Conservation (phyloP, 2,888 invertebrate species). For the Tricholauxania praeusta region DNA sequence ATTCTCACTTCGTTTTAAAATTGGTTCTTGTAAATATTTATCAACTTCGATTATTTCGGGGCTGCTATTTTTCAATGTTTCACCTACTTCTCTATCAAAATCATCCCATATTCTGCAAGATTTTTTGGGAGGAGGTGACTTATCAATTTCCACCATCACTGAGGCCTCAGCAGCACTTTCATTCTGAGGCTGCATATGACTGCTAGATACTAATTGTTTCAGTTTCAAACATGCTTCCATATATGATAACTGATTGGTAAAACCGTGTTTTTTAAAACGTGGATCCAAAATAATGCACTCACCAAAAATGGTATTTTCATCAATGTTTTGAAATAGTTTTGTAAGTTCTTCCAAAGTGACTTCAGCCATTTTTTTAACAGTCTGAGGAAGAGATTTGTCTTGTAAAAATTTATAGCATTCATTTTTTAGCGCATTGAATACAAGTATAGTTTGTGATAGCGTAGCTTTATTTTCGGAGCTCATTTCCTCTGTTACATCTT, state of each 20-base stretch:
- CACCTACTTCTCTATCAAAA: neutral
- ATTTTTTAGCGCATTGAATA: neutral
- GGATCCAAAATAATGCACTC: conserved; percentile 1
- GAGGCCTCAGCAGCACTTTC: too few relatives aligned
- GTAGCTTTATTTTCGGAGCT: too few relatives aligned
- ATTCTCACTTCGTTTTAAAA: neutral
- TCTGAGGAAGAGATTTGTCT: neutral
- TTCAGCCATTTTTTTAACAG: neutral
- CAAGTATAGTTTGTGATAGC: too few relatives aligned
- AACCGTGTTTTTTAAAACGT: neutral
- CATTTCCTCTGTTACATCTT: too few relatives aligned
- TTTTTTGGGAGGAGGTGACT: neutral
- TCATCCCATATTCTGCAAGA: neutral
- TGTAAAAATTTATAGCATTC: neutral
- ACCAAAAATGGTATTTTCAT: neutral
- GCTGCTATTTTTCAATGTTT: neutral
- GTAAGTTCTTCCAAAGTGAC: neutral
- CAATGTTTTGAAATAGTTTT: neutral
- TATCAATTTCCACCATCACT: too few relatives aligned
- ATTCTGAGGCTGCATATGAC: neutral
- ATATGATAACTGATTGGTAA: neutral
- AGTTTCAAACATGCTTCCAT: neutral
- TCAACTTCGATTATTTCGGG: neutral
- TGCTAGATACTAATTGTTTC: neutral
- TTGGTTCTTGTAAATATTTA: conserved; percentile 1